Base-by-base conservation (phyloP, 2,113 vertebrate species). In the Mystacornis crossleyi region DNA sequence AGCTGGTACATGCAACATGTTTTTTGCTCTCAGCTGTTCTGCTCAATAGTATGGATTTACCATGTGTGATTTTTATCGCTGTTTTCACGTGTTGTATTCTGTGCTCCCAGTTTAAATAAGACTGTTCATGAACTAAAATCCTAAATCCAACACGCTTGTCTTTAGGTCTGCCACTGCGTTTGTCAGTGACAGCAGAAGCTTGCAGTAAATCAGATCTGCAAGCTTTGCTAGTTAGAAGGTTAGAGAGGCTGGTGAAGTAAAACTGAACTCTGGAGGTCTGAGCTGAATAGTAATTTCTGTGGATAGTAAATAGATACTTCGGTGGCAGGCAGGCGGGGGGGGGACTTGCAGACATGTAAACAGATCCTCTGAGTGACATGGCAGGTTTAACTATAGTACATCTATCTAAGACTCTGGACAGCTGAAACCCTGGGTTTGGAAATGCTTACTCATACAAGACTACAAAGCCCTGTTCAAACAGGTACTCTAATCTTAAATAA, bases 351-450 rank as follows among this genome's bases (percentile, higher is more conserved):
- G 93, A 78, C 69, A 18, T 95, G 95, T 96, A 96, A 97, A 94
- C 83, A 86, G 91, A 93, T 83, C 94, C 89, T 81, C 90, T 89
- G 96, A 97, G 96, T 97, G 96, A 97, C 96, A 94, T 24, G 86
- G 96, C 96, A 95, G 91, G 94, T 95, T 97, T 95, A 96, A 93
- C 94, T 97, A 93, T 96, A 95, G 94, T 71, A 81, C 73, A 28
- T 69, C 81, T 92, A 75, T 95, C 89, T 95, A 81, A 95, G 82
- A 86, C 91, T 91, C 69, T 80, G 77, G 83, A 96, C 96, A 97
- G 96, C 96, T 97, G 96, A 95, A 86, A 58, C 80, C 24, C 73
- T 65, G 38, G 34, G 47, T 91, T 95, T 97, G 95, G 96, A 96
- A 97, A 95, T 95, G 94, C 93, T 97, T 96, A 92, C 96, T 97